Conservation (phyloP, 2,113 vertebrate species). For the Alouatta palliata region DNA sequence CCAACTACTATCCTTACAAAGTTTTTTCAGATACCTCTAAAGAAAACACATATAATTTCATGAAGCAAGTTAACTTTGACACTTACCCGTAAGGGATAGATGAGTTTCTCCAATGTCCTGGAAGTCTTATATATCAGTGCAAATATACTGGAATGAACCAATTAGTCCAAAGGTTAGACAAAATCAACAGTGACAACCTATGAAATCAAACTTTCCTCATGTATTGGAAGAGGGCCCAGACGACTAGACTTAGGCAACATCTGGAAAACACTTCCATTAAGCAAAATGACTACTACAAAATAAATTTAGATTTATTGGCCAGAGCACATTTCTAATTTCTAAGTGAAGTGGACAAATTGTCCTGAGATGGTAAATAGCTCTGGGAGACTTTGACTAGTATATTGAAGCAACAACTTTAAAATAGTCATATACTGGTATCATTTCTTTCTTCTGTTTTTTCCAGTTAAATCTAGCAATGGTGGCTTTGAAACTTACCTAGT, state of each 20-base stretch:
- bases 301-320: conserved; percentile 82
- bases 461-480: conserved; percentile 60
- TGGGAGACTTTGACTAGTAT: conserved; percentile 65
- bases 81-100: conserved; percentile 83
- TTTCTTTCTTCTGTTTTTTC: not conserved
- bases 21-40: conserved; percentile 12
- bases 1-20: conserved; percentile 24
- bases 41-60: conserved; percentile 57
- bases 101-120: conserved; percentile 63
- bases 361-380: conserved; percentile 68
- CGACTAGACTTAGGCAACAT: conserved; percentile 85
- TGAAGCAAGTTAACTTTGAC: conserved; percentile 47
- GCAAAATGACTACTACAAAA: conserved; percentile 85
- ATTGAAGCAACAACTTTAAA: conserved; percentile 57
- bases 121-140: conserved; percentile 84
- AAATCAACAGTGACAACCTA: conserved; percentile 82
- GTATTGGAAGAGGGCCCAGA: conserved; percentile 83
- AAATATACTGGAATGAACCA: conserved; percentile 78
- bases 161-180: conserved; percentile 83
- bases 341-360: conserved; percentile 84
- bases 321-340: conserved; percentile 84
- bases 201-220: conserved; percentile 88
- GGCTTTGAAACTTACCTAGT: not conserved
- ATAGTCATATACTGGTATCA: not conserved
- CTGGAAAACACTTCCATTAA: conserved; percentile 88